Evolutionary conservation across 2,113 vertebrate species (phyloP), one percentile per base, ranked within the genome.

Genomic region (Odobenus rosmarus): DNA sequence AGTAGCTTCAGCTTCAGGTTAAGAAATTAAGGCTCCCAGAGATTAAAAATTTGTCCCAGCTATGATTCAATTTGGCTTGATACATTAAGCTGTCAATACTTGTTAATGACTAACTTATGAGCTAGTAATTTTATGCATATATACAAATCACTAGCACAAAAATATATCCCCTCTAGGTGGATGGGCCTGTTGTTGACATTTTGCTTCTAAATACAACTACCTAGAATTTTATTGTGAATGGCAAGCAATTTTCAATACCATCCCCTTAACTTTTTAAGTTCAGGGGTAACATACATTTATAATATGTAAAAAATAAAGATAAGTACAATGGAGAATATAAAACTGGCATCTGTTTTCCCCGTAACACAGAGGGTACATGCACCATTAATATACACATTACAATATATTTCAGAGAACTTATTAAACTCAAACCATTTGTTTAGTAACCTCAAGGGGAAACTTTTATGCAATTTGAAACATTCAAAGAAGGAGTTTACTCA

Each of bases 391-490:
- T 5, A 88, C 18, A 82, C 5, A 57, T 71, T 57, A 85, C 4
- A 39, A 14, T 46, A 7, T 69, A 80, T 61, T 53, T 89, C 39
- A 95, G 39, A 81, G 19, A 62, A 14, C 33, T 55, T 74, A 36
- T 36, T 94, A 90, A 81, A 31, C 18, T 93, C 55, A 69, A 81
- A 80, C 8, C 19, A 53, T 62, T 86, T 69, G 23, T 81, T 71
- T 28, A 81, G 82, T 42, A 88, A 88, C n/a, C 42, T 51, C 72
- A 94, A 88, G 9, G 8, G 64, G 42, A 83, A 93, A 49, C 24
- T 49, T 64, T 33, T 33, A 92, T 55, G 18, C 36, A 81, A 82
- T 69, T 90, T 88, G 23, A 90, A 94, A 97, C n/a, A 81, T 55
- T 96, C 51, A 84, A 77, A 90, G 24, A 71, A 88, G 31, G 51